phyloP scores from a whole-genome alignment of 2,888 invertebrate species.

The Drosophila nigricruria region DNA sequence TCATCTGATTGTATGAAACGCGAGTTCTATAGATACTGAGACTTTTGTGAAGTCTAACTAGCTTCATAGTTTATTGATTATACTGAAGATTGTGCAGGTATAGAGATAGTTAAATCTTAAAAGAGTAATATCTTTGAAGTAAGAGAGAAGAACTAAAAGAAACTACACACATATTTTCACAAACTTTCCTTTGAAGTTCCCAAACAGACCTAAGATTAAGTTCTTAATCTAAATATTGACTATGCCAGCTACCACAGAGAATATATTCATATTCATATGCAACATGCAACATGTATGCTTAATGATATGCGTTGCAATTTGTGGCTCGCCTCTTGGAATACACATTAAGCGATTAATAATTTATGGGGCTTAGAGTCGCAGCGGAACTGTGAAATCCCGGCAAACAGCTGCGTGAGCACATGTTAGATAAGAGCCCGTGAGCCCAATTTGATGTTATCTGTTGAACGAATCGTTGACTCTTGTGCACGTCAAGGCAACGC shows the following conservation, averaged over 20 bases:
- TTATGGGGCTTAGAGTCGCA: not conserved
- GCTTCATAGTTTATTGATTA: too few species aligned
- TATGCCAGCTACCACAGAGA: not conserved
- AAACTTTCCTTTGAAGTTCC: too few species aligned
- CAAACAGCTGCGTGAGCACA: not conserved
- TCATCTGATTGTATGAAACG: too few species aligned
- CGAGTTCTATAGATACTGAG: too few species aligned
- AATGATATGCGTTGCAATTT: not conserved
- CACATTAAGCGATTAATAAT: not conserved
- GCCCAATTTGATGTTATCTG: slow-evolving; percentile 53
- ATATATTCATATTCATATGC: not conserved
- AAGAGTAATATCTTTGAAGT: too few species aligned
- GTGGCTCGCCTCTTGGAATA: not conserved
- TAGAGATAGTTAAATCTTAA: too few species aligned
- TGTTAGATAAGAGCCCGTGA: slow-evolving; percentile 9
- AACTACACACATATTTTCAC: too few species aligned
- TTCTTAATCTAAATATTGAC: not conserved
- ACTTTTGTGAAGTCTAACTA: too few species aligned
- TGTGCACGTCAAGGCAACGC: slow-evolving; percentile 63
- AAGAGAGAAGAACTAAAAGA: too few species aligned
- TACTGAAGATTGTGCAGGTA: not conserved
- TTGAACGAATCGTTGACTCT: slow-evolving; percentile 61
- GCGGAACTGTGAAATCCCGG: not conserved
- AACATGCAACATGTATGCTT: not conserved
- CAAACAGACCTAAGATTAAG: not conserved